Base-by-base conservation (phyloP, 2,888 invertebrate genomes). In the Hyles lineata region DNA sequence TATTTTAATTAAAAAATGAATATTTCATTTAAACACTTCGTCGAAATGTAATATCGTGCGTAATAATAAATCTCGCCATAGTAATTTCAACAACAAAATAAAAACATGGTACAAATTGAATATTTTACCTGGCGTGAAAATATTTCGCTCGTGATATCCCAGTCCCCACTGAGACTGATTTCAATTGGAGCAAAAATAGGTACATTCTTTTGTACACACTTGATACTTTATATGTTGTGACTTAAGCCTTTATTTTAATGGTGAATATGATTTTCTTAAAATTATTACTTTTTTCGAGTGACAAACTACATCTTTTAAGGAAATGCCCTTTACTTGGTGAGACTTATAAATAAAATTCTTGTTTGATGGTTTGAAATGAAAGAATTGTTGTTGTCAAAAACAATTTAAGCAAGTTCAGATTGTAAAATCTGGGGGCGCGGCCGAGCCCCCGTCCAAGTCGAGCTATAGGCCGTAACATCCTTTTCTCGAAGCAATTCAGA, bases 151-250 rank as follows among this genome's bases (percentile, higher is more conserved):
- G 75, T 70, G 72, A 23, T 67, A 70, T 72, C 84, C 81, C 80
- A 84, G 84, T 83, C 72, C 84, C 81, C 80, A 84, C 85, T 83
- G 84, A 80, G 85, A 83, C 72, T 76, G 78, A 80, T 79, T 62
- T 76, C 74, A 75, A 77, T 77, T 76, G 78, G 74, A 80, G 81
- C 81, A 80, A 78, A 81, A 78, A 85, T 84, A 29, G 5, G 5
- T 77, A 75, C 76, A 86, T 83, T 78, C 77, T 78, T 85, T 85
- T 81, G 84, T 82, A 19, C 5, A 52, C 62, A 55, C 15, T 19
- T 15, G 43, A 2, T 58, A 58, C 23, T n/a, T 59, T 2, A 59
- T 59, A 8, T 21, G 7, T 58, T 58, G 35, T 35, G 19, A 19
- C 17, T 52, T 6, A 19, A 52, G 4, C 17, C 19, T 19, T 52